A percentile compares a stretch with the other conserved stretches of the same genome.
phyloP scores from a whole-genome alignment of 35 echinoderm and acorn worm species.

The Patiria miniata region DNA sequence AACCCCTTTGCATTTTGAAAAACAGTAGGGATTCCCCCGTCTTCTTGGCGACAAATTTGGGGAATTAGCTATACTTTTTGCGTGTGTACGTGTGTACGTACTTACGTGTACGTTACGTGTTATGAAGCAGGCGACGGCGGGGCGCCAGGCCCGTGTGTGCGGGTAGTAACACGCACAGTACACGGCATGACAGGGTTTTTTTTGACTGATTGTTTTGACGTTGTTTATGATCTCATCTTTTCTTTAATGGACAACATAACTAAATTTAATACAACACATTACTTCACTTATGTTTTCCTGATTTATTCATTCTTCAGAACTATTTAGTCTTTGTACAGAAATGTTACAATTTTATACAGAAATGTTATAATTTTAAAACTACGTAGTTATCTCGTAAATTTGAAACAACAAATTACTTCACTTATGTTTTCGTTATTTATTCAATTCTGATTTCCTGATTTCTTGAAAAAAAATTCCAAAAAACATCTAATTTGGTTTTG shows the following conservation, averaged over 20 bases:
- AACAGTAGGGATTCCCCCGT: constrained; percentile 9
- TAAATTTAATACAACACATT: neutral
- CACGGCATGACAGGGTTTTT: neutral
- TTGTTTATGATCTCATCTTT: neutral
- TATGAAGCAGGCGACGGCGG: no score
- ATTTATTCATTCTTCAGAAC: neutral
- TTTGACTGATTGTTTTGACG: neutral
- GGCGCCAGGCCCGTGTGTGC: no score
- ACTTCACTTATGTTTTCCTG: neutral
- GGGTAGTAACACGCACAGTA: no score
- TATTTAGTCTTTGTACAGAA: neutral
- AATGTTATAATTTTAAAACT: no score
- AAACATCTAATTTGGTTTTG: no score
- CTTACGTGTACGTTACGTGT: neutral
- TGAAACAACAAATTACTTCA: neutral
- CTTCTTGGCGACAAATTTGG: neutral
- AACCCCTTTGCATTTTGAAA: neutral
- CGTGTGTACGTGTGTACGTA: neutral
- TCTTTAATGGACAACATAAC: neutral
- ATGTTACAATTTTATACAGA: no score
- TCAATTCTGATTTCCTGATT: neutral
- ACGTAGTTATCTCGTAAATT: no score
- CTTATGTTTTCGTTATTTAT: neutral
- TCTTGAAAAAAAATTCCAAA: no score
- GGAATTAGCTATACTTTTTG: constrained; percentile 1